Percentiles rank a stretch among this genome's conserved stretches.
These are phyloP conservation scores for Bimastos eiseni DNA, from an alignment of 2,888 invertebrate genomes.

Conservation along the genomic window DNA sequence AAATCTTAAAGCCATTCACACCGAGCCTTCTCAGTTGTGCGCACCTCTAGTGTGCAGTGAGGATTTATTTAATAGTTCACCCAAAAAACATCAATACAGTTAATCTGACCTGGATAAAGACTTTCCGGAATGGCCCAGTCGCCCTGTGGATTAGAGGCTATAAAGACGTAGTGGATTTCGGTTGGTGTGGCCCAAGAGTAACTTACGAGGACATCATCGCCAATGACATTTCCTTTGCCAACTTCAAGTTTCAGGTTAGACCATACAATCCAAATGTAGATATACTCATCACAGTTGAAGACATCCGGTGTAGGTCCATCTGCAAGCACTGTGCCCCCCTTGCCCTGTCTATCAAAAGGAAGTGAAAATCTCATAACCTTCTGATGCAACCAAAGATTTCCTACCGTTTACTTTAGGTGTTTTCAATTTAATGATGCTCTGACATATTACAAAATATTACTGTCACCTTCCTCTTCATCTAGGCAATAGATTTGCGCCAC, in stretches of 20 bases:
- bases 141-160: neutral
- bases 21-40: neutral
- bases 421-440: no score
- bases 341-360: neutral
- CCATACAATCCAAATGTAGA: constrained; percentile 7
- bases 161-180: neutral
- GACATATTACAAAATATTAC: no score
- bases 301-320: neutral
- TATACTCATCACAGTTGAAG: neutral
- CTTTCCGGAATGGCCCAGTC: neutral
- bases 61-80: neutral
- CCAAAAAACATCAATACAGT: neutral
- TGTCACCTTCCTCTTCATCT: no score
- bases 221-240: neutral
- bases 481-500: no score
- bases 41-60: no score
- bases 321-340: neutral
- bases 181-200: neutral
- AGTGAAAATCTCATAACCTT: neutral
- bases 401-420: neutral
- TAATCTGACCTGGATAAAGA: neutral
- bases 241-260: neutral
- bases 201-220: neutral
- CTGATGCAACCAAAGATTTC: neutral
- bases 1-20: no score